A percentile compares a stretch with the other conserved stretches of the same genome.
phyloP scores from a whole-genome alignment of 2,113 vertebrate species.

The Oenanthe melanoleuca region DNA sequence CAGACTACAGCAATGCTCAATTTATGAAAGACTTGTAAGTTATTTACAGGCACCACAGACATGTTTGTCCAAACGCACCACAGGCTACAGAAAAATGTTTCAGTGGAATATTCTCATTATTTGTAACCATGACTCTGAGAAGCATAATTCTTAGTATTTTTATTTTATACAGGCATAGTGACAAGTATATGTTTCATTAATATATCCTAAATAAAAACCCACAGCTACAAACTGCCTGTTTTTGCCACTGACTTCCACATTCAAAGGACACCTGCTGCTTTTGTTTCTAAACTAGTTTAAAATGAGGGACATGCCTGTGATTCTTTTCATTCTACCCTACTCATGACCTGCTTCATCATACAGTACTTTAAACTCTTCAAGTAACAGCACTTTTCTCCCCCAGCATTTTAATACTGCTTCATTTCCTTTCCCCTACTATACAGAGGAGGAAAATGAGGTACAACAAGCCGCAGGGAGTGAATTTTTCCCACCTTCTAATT shows the following conservation, averaged over 20 bases:
- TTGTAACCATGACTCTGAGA: background rate
- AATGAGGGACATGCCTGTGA: background rate
- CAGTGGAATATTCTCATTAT: background rate
- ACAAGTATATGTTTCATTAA: background rate
- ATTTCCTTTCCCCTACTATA: background rate
- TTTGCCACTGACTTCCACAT: background rate
- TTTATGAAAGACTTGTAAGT: background rate
- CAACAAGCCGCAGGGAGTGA: background rate
- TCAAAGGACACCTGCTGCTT: background rate
- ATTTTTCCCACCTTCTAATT: background rate
- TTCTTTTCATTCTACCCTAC: background rate
- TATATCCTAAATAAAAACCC: background rate
- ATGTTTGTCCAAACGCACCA: background rate
- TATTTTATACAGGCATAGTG: background rate
- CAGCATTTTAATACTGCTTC: background rate
- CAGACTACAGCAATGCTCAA: background rate
- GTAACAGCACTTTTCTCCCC: background rate
- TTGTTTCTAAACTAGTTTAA: background rate
- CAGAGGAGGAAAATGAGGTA: background rate
- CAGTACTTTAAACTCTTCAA: background rate
- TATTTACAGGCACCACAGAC: background rate
- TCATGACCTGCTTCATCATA: background rate
- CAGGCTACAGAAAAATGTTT: background rate
- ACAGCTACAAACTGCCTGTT: background rate
- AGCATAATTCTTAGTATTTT: background rate